Evolutionary conservation across 2,888 invertebrate species (phyloP).

Genomic region (Odontothrips loti): DNA sequence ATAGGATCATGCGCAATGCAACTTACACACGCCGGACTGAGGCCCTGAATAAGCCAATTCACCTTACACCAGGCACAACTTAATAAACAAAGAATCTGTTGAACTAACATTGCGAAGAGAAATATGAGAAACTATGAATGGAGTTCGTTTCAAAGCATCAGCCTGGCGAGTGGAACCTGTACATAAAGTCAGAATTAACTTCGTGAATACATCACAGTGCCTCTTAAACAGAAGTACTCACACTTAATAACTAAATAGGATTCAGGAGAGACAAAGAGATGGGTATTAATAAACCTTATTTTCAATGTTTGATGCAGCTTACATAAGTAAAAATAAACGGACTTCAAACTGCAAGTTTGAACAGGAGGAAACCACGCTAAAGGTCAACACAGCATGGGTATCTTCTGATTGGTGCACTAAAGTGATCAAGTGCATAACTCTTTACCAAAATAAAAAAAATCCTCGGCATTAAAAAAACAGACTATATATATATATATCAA

Average conservation of each 20-base stretch:
- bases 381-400: constrained; percentile 20
- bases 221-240: neutral
- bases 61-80: neutral
- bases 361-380: neutral
- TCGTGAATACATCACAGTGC: neutral
- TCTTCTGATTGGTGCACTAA: constrained; percentile 5
- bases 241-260: neutral
- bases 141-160: constrained; percentile 9
- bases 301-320: neutral
- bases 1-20: neutral
- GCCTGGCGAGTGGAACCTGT: constrained; percentile 16
- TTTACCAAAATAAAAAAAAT: neutral
- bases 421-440: constrained; percentile 6
- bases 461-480: constrained; percentile 12
- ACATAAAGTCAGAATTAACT: neutral
- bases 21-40: constrained; percentile 23
- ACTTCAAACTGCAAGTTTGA: constrained; percentile 4
- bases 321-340: constrained; percentile 8
- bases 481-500: constrained; percentile 17
- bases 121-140: neutral
- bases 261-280: neutral
- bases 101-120: neutral
- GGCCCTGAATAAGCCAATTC: neutral
- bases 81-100: neutral
- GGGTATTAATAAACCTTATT: neutral